Percentiles rank a stretch among this genome's conserved stretches.
Evolutionary conservation across 2,797 vertebrate genomes (phyloP).

Genomic region (Semotilus atromaculatus): DNA sequence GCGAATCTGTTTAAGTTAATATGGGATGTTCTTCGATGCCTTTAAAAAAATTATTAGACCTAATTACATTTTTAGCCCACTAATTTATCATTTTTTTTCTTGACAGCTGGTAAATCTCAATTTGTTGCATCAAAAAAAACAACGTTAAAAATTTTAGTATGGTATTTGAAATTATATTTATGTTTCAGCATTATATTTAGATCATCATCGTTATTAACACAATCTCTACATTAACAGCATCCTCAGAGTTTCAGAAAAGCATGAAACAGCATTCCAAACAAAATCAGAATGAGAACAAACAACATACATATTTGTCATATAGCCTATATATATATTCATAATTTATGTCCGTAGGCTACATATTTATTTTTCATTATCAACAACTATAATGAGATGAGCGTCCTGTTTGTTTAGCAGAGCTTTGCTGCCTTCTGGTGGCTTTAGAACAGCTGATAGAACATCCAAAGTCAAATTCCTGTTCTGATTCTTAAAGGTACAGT

Average conservation of each 20-base stretch:
- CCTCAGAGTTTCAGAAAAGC: background rate
- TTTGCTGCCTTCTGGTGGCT: background rate
- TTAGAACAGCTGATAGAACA: background rate
- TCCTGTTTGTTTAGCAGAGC: background rate
- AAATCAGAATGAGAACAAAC: no score
- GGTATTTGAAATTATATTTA: background rate
- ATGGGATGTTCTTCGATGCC: background rate
- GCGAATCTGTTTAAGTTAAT: background rate
- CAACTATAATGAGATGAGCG: no score
- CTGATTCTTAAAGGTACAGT: background rate
- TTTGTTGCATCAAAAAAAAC: background rate
- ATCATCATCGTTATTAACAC: background rate
- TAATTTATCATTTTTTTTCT: background rate
- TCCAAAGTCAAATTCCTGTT: no score
- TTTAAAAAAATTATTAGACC: background rate
- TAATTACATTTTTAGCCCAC: background rate
- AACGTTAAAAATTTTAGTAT: no score
- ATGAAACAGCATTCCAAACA: no score
- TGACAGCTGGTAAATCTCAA: background rate
- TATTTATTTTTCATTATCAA: background rate
- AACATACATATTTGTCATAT: no score
- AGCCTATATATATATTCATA: no score
- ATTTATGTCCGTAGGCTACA: no score
- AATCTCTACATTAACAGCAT: background rate
- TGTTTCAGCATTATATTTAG: background rate